Base-by-base conservation (phyloP, 2,888 invertebrate genomes). In the Cerastoderma edule region DNA sequence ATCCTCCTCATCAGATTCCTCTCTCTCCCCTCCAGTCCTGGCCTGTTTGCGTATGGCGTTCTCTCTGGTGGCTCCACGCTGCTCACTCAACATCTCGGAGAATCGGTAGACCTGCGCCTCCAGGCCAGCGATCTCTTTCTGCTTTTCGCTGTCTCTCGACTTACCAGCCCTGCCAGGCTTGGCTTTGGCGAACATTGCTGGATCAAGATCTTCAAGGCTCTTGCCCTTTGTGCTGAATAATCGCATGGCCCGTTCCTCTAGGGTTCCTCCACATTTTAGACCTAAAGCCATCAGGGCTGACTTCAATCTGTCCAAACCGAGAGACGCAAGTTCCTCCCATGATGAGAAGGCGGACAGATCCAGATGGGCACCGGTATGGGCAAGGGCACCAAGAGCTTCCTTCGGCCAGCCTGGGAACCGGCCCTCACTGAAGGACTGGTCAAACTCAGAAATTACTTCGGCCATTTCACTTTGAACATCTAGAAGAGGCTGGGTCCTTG, bases 31-130 rank as follows among this genome's bases (percentile, higher is more conserved):
- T 8, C 89, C 90, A 0, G 92, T 92, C 63, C 99, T 95, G 0
- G 99, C 99, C 91, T 99, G 99, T 88, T 99, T 98, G 1, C 99
- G 95, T 89, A 99, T 99, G 3, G 99, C 99, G 93, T 99, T 99
- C 93, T 99, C 99, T 89, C 98, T 97, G 0, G 99, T 99, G 0
- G 98, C 96, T 3, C 95, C 95, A 56, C 99, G 95, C 87, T 99
- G 98, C 78, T 96, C 95, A 35, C 96, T 95, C 50, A 98, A 95
- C 69, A 97, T 93, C 86, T 97, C 97, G 0, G 97, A 95, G 78
- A 98, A 95, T 94, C 95, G 95, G 92, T 98, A 98, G 28, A 97
- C 95, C 84, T 98, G 97, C 0, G 97, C 96, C 93, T 99, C 99
- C 72, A 98, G 94, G 67, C 95, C 95, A 0, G 96, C 97, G 74